A percentile compares a stretch with the other conserved stretches of the same genome.
Evolutionary conservation across 1,140 invertebrate genomes (phyloP).

Genomic region (Drosophila equinoxialis): DNA sequence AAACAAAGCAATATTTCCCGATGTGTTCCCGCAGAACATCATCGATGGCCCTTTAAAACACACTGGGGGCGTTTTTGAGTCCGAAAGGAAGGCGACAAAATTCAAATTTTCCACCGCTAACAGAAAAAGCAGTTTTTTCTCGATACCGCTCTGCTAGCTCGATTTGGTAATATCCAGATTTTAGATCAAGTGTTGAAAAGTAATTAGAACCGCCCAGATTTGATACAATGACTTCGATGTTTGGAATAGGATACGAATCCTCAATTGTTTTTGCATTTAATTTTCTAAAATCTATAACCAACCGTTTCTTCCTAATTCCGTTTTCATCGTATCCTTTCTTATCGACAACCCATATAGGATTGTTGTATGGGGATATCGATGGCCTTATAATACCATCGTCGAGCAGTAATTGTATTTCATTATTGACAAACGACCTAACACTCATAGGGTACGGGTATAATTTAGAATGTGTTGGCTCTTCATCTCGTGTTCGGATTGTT

Average conservation of each 20-base stretch:
- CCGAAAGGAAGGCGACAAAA: too few species aligned
- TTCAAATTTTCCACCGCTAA: background rate
- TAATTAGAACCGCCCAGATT: background rate
- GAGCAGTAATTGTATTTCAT: conserved; percentile 1
- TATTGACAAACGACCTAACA: background rate
- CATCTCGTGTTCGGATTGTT: background rate
- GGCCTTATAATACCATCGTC: background rate
- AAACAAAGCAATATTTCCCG: conserved; percentile 1
- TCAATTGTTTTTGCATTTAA: background rate
- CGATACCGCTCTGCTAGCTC: background rate
- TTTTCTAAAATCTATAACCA: conserved; percentile 18
- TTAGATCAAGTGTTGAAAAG: background rate
- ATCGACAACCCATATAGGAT: background rate
- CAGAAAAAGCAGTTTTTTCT: conserved; percentile 11
- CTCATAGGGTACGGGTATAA: background rate
- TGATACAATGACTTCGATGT: background rate
- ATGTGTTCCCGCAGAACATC: too few species aligned
- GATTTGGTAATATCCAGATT: background rate
- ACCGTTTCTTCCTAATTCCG: background rate
- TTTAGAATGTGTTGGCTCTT: background rate
- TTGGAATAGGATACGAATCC: conserved; percentile 8
- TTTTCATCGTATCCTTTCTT: background rate
- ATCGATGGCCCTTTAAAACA: too few species aligned
- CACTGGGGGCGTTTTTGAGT: too few species aligned
- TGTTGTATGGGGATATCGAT: background rate